phyloP scores from a whole-genome alignment of 1,140 invertebrate genomes.

The Elysia chlorotica region DNA sequence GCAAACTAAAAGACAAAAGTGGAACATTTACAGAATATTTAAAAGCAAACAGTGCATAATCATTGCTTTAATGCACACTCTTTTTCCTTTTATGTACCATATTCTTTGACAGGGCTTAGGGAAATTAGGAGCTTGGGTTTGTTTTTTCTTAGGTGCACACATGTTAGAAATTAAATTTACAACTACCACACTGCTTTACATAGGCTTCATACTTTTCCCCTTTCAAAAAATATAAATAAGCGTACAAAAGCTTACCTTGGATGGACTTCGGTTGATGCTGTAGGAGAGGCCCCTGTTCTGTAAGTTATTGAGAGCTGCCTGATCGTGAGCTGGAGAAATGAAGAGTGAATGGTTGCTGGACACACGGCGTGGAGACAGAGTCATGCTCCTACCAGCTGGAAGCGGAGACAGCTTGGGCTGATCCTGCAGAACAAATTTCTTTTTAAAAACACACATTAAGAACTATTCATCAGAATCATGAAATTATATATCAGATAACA shows the following conservation, averaged over 20 bases:
- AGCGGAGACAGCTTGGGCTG: slow-evolving; percentile 77
- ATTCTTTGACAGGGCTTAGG: too few species aligned
- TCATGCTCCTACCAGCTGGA: slow-evolving; percentile 70
- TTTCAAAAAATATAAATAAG: background rate
- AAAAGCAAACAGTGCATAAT: too few species aligned
- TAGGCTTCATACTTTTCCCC: background rate
- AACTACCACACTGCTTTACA: too few species aligned
- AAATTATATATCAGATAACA: background rate
- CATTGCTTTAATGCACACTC: too few species aligned
- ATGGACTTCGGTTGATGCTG: slow-evolving; percentile 86
- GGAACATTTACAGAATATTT: too few species aligned
- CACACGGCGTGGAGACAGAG: slow-evolving; percentile 74
- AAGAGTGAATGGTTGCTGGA: slow-evolving; percentile 72
- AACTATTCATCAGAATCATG: background rate
- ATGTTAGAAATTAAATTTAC: too few species aligned
- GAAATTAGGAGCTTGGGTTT: too few species aligned
- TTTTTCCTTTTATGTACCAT: too few species aligned
- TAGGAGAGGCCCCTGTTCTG: slow-evolving; percentile 72
- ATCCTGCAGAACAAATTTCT: background rate
- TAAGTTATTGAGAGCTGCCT: slow-evolving; percentile 56
- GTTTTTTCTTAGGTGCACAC: too few species aligned
- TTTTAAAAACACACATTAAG: slow-evolving; percentile 25
- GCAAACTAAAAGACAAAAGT: too few species aligned
- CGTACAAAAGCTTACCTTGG: slow-evolving; percentile 71
- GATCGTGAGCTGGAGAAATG: slow-evolving; percentile 68